These are phyloP conservation scores for Eupeodes latifasciatus DNA, from an alignment of 2,888 invertebrate species.

Conservation along the genomic window DNA sequence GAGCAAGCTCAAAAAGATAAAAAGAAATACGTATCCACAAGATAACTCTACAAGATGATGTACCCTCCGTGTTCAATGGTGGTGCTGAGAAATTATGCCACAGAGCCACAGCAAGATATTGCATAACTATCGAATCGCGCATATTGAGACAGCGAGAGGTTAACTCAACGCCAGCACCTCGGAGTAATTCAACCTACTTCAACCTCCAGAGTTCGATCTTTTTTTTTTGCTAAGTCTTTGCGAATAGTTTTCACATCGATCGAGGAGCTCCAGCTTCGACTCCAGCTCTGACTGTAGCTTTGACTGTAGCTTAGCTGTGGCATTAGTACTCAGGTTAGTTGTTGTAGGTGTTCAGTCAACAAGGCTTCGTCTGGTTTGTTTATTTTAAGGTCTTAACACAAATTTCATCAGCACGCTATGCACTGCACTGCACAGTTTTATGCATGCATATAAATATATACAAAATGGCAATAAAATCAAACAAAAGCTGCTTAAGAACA, in stretches of 20 bases:
- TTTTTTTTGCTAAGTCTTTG: conserved; percentile 38
- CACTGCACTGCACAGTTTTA: background rate
- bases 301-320: background rate
- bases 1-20: background rate
- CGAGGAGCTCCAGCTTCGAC: conserved; percentile 12
- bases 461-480: conserved; percentile 49
- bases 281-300: no score
- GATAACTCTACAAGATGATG: conserved; percentile 21
- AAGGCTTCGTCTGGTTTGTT: conserved; percentile 54
- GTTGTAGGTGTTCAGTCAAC: conserved; percentile 65
- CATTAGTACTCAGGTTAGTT: conserved; percentile 30
- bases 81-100: conserved; percentile 60
- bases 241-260: conserved; percentile 66
- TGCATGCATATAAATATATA: background rate
- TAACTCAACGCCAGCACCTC: conserved; percentile 59
- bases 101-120: conserved; percentile 35
- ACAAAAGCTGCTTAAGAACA: conserved; percentile 51
- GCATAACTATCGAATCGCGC: conserved; percentile 60
- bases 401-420: conserved; percentile 49
- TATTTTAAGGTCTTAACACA: conserved; percentile 68
- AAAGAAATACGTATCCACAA: conserved; percentile 16
- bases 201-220: conserved; percentile 60
- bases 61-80: conserved; percentile 34
- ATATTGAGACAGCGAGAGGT: conserved; percentile 51
- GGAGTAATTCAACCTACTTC: conserved; percentile 56